phyloP scores from a whole-genome alignment of 2,113 vertebrate species.

The Scomber japonicus region DNA sequence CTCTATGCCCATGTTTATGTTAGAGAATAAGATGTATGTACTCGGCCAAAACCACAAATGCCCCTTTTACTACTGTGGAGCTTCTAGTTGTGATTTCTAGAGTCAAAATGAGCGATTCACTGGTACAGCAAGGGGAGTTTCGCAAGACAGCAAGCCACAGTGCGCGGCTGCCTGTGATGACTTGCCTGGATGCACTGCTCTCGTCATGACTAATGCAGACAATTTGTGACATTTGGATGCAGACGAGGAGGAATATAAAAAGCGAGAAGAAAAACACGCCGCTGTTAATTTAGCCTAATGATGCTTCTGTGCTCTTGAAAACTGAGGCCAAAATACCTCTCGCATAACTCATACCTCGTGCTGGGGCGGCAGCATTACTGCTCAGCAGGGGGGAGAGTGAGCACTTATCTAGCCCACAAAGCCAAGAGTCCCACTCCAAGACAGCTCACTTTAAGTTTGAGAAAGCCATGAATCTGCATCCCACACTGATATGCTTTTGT shows the following conservation, averaged over 20 bases:
- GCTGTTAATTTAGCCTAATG: constrained; percentile 42
- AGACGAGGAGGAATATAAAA: constrained; percentile 23
- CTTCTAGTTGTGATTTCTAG: constrained; percentile 23
- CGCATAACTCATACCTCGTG: constrained; percentile 68
- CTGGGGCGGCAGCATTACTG: constrained; percentile 53
- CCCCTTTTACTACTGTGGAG: not conserved
- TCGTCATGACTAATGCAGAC: constrained; percentile 70
- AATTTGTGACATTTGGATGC: constrained; percentile 69
- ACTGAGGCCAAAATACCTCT: constrained; percentile 66
- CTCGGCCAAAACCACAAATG: constrained; percentile 8
- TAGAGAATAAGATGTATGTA: not conserved
- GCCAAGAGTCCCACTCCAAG: constrained; percentile 8
- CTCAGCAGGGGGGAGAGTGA: constrained; percentile 44
- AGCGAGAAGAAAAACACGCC: constrained; percentile 16
- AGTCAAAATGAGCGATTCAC: constrained; percentile 54
- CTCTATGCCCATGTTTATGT: not conserved
- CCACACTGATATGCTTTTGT: constrained; percentile 12
- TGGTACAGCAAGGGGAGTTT: constrained; percentile 54
- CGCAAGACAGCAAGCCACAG: constrained; percentile 51
- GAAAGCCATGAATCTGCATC: constrained; percentile 29
- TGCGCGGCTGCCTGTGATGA: constrained; percentile 63
- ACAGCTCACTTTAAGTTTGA: constrained; percentile 17
- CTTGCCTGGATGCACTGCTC: constrained; percentile 64
- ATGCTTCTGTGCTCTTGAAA: constrained; percentile 55
- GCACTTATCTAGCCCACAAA: constrained; percentile 54